Evolutionary conservation across 2,888 invertebrate species (phyloP).

Genomic region (Parthenolecanium corni): DNA sequence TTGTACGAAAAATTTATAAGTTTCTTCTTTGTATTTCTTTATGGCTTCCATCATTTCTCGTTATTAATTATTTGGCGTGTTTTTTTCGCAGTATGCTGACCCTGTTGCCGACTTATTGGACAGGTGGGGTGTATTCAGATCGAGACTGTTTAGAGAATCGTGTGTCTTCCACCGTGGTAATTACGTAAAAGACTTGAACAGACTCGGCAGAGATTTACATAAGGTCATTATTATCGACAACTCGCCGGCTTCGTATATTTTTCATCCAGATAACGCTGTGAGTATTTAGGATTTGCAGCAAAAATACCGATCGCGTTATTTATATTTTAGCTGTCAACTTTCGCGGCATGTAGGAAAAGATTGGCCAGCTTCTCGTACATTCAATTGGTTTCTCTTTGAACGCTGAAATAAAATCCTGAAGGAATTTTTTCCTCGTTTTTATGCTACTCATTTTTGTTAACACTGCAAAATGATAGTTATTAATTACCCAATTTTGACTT

Average conservation of each 20-base stretch:
- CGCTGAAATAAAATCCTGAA: too few species aligned
- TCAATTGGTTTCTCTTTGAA: too few species aligned
- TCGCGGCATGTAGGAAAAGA: neutral
- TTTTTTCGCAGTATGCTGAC: slow-evolving; percentile 74
- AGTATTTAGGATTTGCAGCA: slow-evolving; percentile 48
- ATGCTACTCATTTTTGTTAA: too few species aligned
- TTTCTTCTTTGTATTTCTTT: neutral
- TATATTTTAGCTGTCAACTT: neutral
- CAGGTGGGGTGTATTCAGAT: slow-evolving; percentile 92
- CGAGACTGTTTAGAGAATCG: slow-evolving; percentile 95
- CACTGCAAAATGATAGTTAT: too few species aligned
- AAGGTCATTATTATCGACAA: slow-evolving; percentile 98
- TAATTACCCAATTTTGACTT: too few species aligned
- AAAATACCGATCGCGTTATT: neutral
- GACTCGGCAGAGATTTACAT: slow-evolving; percentile 88
- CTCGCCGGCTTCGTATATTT: slow-evolving; percentile 98
- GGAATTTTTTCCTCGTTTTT: too few species aligned
- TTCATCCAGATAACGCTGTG: slow-evolving; percentile 99
- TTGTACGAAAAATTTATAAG: too few species aligned
- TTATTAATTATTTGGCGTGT: slow-evolving; percentile 4
- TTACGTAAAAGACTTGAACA: slow-evolving; percentile 98
- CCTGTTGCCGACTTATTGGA: slow-evolving; percentile 97
- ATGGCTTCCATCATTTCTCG: neutral
- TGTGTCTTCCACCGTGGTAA: slow-evolving; percentile 99
- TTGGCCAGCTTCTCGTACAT: too few species aligned